Evolutionary conservation across 2,888 invertebrate genomes (phyloP).

Genomic region (Bimastos eiseni): DNA sequence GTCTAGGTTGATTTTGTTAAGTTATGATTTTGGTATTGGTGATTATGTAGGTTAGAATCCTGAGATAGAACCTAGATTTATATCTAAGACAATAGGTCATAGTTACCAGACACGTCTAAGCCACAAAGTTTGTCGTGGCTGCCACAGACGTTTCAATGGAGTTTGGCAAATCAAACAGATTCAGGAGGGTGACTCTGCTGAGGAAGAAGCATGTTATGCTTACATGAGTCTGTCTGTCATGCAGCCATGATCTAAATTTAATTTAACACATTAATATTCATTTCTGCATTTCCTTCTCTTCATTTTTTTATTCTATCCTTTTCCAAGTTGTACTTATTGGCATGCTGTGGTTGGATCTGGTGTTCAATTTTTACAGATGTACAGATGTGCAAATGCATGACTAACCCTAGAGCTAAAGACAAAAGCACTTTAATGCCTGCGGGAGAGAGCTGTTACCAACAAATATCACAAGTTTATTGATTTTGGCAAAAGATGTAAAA

Average conservation of each 20-base stretch:
- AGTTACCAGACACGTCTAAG: background rate
- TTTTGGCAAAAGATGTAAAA: no score
- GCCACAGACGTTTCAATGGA: background rate
- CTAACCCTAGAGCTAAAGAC: no score
- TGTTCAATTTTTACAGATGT: no score
- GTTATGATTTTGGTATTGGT: background rate
- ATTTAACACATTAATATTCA: background rate
- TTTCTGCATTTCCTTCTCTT: background rate
- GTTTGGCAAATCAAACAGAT: background rate
- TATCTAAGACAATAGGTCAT: background rate
- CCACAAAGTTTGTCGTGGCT: background rate
- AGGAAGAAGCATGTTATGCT: background rate
- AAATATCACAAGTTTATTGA: no score
- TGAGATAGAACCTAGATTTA: background rate
- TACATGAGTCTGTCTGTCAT: background rate
- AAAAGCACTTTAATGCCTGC: no score
- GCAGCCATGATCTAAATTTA: background rate
- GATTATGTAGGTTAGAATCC: background rate
- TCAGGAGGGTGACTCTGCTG: background rate
- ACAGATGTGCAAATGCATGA: no score
- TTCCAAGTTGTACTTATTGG: background rate
- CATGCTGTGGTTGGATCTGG: background rate
- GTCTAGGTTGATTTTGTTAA: no score
- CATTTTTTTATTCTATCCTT: background rate
- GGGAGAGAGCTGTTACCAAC: no score